A percentile compares a stretch with the other conserved stretches of the same genome.
phyloP scores from a whole-genome alignment of 2,797 vertebrate species.

The Xenentodon cancila region DNA sequence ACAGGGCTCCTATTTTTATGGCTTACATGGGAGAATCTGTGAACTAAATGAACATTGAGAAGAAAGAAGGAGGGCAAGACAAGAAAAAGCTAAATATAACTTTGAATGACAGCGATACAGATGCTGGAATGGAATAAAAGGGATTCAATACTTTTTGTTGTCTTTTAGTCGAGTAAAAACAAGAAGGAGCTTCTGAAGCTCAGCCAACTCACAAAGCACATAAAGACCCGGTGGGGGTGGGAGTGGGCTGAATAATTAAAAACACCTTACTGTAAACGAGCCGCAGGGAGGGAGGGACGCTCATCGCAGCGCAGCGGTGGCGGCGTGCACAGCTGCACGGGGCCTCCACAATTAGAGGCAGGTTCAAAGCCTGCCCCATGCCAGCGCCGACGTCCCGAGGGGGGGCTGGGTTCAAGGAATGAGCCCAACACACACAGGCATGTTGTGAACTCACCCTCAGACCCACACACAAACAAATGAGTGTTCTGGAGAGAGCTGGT shows the following conservation, averaged over 20 bases:
- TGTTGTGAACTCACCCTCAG: constrained; percentile 47
- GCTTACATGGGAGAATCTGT: constrained; percentile 48
- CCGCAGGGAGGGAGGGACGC: constrained; percentile 29
- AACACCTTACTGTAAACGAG: constrained; percentile 59
- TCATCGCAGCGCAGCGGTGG: constrained; percentile 9
- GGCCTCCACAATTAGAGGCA: constrained; percentile 52
- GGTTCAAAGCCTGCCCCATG: constrained; percentile 67
- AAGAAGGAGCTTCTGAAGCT: constrained; percentile 32
- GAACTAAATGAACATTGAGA: constrained; percentile 42
- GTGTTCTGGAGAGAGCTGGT: constrained; percentile 57
- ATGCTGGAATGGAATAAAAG: constrained; percentile 10
- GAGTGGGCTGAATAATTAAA: constrained; percentile 56
- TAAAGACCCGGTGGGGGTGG: constrained; percentile 20
- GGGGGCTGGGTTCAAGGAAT: constrained; percentile 32
- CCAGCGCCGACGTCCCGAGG: constrained; percentile 47
- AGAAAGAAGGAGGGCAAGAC: background rate
- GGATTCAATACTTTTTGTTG: background rate
- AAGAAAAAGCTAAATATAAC: constrained; percentile 12
- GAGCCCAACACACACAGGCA: constrained; percentile 22
- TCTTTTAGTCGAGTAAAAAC: background rate
- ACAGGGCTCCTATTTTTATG: constrained; percentile 63
- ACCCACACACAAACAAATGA: constrained; percentile 54
- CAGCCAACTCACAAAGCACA: constrained; percentile 16
- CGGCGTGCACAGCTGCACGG: constrained; percentile 35
- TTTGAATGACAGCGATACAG: constrained; percentile 5